A percentile compares a stretch with the other conserved stretches of the same genome.
Conservation (phyloP, 2,888 invertebrate species). For the Drosophila neotestacea region DNA sequence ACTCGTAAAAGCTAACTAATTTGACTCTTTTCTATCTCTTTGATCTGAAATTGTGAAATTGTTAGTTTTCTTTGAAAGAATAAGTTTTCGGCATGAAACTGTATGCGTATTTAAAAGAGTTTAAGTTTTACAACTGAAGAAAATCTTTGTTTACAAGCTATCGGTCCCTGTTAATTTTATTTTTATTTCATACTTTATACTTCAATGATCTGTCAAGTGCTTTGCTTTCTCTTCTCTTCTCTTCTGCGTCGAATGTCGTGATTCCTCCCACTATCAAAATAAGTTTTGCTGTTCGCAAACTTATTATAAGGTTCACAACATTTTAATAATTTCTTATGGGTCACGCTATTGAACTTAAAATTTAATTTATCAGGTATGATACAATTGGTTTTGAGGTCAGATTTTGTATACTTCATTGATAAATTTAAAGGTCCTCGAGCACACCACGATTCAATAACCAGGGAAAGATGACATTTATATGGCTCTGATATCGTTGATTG, state of each 20-base stretch:
- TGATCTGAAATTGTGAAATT: not conserved
- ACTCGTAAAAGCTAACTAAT: not conserved
- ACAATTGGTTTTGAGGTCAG: not conserved
- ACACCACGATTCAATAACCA: conserved; percentile 80
- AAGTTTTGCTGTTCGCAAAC: not conserved
- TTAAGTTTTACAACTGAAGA: not conserved
- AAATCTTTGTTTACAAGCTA: not conserved
- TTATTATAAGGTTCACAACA: conserved; percentile 1
- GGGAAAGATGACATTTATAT: conserved; percentile 73
- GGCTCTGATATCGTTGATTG: conserved; percentile 73
- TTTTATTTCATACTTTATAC: not conserved
- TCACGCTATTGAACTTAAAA: not conserved
- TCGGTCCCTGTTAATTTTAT: not conserved
- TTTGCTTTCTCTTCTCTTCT: too few species aligned
- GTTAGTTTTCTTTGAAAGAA: not conserved
- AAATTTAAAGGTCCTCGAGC: conserved; percentile 32
- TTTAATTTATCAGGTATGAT: not conserved
- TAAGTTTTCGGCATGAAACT: not conserved
- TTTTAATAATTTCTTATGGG: not conserved
- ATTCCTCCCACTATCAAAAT: not conserved
- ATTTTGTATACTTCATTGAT: not conserved
- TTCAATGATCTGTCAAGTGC: too few species aligned
- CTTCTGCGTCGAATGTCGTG: too few species aligned
- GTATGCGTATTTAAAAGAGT: not conserved
- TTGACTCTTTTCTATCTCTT: not conserved